Base-by-base conservation (phyloP, 2,113 vertebrate species). In the Corythornis madagascariensis region DNA sequence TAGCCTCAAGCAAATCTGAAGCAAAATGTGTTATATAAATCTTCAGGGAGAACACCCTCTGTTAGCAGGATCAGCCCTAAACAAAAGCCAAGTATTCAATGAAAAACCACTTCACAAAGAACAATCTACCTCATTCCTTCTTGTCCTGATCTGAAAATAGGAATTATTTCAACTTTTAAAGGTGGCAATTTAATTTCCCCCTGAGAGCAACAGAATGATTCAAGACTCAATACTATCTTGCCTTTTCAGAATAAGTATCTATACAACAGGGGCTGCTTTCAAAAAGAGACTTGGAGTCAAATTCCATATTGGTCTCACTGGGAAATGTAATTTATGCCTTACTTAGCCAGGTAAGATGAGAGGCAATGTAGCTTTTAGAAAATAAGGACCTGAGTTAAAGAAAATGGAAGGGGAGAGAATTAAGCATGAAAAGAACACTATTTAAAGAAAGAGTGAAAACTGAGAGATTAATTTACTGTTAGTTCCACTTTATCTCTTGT, bases 401-500 rank as follows among this genome's bases (percentile, higher is more conserved):
- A 72, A 94, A 93, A 93, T n/a, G 57, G 47, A 96, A 84, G 19
- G 26, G 9, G 21, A 90, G 59, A 84, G 74, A 95, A 91, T 89
- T 85, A 92, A 74, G 56, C 21, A 11, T 86, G 43, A 91, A 96
- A 93, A 85, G 66, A 96, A 88, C 24, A 59, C 60, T 83, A 79
- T 87, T 94, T 76, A 93, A 83, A 83, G 87, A 80, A 93, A 83
- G 21, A 6, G 64, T 70, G 33, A 93, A 96, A 93, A 83, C 33
- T 13, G n/a, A 77, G 81, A 91, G 89, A 93, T 96, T 93, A 96
- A 90, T 88, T 92, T 91, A 88, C 66, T 89, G 57, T 89, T 88
- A 83, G 67, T n/a, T 81, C 83, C 43, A 80, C 91, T 93, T 94
- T 95, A 82, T 90, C 78, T 93, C 88, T 81, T 72, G 24, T 77